Evolutionary conservation across 2,797 vertebrate species (phyloP), one percentile per base, ranked within the genome.

Genomic region (Hozukius guyotensis): DNA sequence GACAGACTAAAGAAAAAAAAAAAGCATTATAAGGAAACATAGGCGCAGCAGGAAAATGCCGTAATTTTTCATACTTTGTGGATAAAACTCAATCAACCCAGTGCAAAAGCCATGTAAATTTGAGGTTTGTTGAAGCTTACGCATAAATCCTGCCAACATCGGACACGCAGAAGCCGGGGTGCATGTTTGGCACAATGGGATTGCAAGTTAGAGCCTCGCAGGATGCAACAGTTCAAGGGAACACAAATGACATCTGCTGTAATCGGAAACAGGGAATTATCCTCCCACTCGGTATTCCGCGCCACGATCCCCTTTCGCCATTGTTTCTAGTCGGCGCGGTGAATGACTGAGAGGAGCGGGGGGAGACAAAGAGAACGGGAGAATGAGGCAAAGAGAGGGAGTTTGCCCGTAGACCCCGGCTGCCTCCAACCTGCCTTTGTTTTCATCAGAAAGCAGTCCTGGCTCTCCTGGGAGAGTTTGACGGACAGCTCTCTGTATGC

Each of bases 401-500:
- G 80, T 85, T 90, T 90, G 85, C 83, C 80, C 84, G 73, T 63
- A 83, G 87, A 89, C 73, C 78, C 72, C 25, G 67, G 80, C 81
- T 80, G 76, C 80, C 82, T 92, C 76, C 1, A 89, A 92, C 89
- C 92, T 77, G 78, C 80, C 87, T 93, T 94, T 91, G 88, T 93
- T 94, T 94, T 87, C 46, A 75, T 86, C 88, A 78, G 87, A 93
- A 88, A 88, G 87, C 88, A 82, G 81, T 75, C 63, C 16, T 0
- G 42, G 83, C 75, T 93, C 92, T 93, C 90, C 80, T 75, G 92
- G 91, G 93, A 93, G 88, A 84, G 74, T 94, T 93, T 94, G 95
- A 95, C 88, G 85, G 92, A 93, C 92, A 93, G 93, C 89, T 93
- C 87, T 93, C 92, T 92, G 91, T 93, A 89, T 93, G 92, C 89